Evolutionary conservation across 2,113 vertebrate species (phyloP), one percentile per base, ranked within the genome.

Genomic region (Coryphaenoides rupestris): DNA sequence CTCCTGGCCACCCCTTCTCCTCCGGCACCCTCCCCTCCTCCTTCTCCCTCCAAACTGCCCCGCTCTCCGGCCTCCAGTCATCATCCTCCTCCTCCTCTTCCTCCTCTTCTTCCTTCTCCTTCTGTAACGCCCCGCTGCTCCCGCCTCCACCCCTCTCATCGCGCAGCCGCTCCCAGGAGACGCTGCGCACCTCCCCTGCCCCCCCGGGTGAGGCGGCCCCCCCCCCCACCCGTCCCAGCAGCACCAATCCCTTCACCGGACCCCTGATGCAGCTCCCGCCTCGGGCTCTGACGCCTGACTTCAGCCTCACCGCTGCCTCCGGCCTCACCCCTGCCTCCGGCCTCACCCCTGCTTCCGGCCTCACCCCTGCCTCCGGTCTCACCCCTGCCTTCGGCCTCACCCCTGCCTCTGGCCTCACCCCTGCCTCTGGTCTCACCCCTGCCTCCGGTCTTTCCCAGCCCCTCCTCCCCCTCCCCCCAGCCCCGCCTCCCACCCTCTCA

Each of bases 211-310:
- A 92, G 17, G 61, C 75, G 1, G 78, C 80, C 7, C 90, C 87
- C 0, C 76, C 80, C 7, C 90, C 87, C 0, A 72, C 84, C 40
- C 85, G 86, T 64, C 85, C 77, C 54, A 89, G 46, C 77, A 85
- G 88, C 85, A 89, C 92, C 66, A 95, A 95, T 60, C 94, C 94
- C 16, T 96, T 95, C 79, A 85, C 86, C 0, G 89, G 91, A 58
- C 86, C 87, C 9, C 3, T 15, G 74, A 63, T 40, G 75, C 78
- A 65, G 24, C 86, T 54, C 65, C 85, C 63, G 5, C 79, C 21
- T n/a, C 87, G 71, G 61, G 66, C 82, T 7, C 85, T 60, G 73
- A 76, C 87, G 1, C 88, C 73, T 4, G 86, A 75, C 70, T 80
- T 86, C 77, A 85, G 77, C 76, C 40, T 77, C 67, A n/a, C n/a